Conservation (phyloP, 2,113 vertebrate species). For the Oryctolagus cuniculus region mOryCun1.1 NC_091453.1:127186501-127187000, state of each 20-base stretch:
- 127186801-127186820: conserved; percentile 51
- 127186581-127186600: conserved; percentile 82
- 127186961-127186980: not conserved
- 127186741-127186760: conserved; percentile 86
- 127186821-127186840: conserved; percentile 21
- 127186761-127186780: conserved; percentile 84
- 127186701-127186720: conserved; percentile 89
- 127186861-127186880: conserved; percentile 57
- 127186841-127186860: not conserved
- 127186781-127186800: conserved; percentile 78
- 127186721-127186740: conserved; percentile 90
- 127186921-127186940: not conserved
- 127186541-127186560: conserved; percentile 69
- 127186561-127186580: conserved; percentile 66
- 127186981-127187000: not conserved
- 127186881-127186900: not conserved
- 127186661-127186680: conserved; percentile 83
- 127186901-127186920: not conserved
- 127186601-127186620: conserved; percentile 82
- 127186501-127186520: conserved; percentile 79
- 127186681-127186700: conserved; percentile 86
- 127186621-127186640: conserved; percentile 79
- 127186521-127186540: conserved; percentile 71
- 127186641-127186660: conserved; percentile 81
- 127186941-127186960: not conserved